These are phyloP conservation scores for Dromius quadrimaculatus DNA, from an alignment of 2,888 invertebrate species.

Conservation along the genomic window DNA sequence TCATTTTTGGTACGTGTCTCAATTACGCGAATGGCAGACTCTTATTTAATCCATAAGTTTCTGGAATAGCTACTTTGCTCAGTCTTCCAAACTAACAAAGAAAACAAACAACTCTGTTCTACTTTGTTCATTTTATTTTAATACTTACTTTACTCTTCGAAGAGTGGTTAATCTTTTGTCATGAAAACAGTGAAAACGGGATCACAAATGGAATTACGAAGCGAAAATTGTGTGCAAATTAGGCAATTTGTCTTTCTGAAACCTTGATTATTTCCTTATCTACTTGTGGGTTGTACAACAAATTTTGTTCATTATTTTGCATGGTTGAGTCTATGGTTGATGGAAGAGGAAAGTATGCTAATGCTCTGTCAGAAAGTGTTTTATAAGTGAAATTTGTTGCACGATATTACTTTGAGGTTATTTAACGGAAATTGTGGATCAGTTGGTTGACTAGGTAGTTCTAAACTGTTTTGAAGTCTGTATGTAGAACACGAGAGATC, in stretches of 20 bases:
- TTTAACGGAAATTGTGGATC: too few species aligned
- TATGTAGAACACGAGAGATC: too few species aligned
- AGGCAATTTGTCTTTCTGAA: conserved; percentile 27
- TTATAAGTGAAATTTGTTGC: too few species aligned
- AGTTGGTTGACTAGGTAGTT: too few species aligned
- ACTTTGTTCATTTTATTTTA: conserved; percentile 34
- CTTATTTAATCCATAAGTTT: conserved; percentile 42
- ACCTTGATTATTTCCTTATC: conserved; percentile 34
- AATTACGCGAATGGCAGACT: conserved; percentile 38
- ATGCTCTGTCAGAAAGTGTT: too few species aligned
- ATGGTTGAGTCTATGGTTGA: background rate
- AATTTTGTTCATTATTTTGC: conserved; percentile 16
- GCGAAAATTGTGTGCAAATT: conserved; percentile 34
- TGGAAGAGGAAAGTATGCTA: too few species aligned
- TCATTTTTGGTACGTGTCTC: conserved; percentile 47
- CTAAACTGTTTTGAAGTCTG: too few species aligned
- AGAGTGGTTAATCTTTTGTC: conserved; percentile 5
- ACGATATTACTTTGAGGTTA: too few species aligned
- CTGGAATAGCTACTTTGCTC: conserved; percentile 18
- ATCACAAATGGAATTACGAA: conserved; percentile 14
- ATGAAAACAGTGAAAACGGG: conserved; percentile 1
- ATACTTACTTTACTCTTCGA: conserved; percentile 19
- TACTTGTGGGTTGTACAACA: conserved; percentile 18
- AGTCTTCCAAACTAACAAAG: conserved; percentile 36
- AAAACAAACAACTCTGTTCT: conserved; percentile 29